Evolutionary conservation across 2,888 invertebrate species (phyloP).

Genomic region (Sminthurinus aureus): DNA sequence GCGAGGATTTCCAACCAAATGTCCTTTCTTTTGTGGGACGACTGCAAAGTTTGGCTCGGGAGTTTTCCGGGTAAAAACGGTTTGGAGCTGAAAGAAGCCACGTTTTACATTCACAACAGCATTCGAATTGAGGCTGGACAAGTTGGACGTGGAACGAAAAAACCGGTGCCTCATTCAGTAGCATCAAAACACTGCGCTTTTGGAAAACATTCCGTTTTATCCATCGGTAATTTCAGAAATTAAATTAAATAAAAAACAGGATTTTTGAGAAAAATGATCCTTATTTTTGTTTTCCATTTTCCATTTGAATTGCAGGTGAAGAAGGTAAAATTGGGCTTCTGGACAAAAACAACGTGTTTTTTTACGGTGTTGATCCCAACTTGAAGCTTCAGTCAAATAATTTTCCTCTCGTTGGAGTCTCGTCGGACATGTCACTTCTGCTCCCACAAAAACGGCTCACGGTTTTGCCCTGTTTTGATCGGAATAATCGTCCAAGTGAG

Average conservation of each 20-base stretch:
- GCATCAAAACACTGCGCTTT: conserved; percentile 41
- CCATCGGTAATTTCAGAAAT: conserved; percentile 45
- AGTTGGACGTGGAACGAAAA: not conserved
- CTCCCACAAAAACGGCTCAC: conserved; percentile 38
- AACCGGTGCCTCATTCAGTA: conserved; percentile 29
- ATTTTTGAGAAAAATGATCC: not conserved
- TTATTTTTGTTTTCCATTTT: not conserved
- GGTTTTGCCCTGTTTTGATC: conserved; percentile 47
- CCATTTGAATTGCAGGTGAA: conserved; percentile 38
- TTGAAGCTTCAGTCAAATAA: conserved; percentile 42
- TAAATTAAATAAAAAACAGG: not conserved
- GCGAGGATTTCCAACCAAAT: conserved; percentile 48
- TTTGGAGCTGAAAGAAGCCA: conserved; percentile 37
- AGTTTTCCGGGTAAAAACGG: conserved; percentile 1
- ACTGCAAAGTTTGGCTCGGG: conserved; percentile 52
- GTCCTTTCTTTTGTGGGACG: conserved; percentile 53
- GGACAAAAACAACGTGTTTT: conserved; percentile 49
- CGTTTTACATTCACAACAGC: conserved; percentile 51
- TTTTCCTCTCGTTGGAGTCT: conserved; percentile 45
- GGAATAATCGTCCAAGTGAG: conserved; percentile 45
- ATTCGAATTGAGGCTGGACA: conserved; percentile 26
- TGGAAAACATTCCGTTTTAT: conserved; percentile 42
- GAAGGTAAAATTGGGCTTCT: conserved; percentile 50
- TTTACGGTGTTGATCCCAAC: conserved; percentile 54
- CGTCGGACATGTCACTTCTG: conserved; percentile 51